A percentile compares a stretch with the other conserved stretches of the same genome.
Evolutionary conservation across 2,797 vertebrate genomes (phyloP).

Genomic region (Philypnodon macrostomus): DNA sequence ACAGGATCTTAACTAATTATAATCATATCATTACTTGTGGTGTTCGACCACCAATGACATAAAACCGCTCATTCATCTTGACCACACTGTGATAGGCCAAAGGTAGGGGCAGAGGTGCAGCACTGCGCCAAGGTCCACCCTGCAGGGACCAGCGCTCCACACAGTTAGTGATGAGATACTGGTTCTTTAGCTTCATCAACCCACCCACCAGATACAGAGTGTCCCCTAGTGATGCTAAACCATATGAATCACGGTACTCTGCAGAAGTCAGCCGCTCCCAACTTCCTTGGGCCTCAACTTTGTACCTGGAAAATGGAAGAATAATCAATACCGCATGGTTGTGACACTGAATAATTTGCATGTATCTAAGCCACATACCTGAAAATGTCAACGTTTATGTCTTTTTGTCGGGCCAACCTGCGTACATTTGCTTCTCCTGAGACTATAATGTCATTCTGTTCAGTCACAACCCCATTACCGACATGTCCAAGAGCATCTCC

Average conservation of each 20-base stretch:
- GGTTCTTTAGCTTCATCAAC: constrained; percentile 93
- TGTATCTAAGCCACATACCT: constrained; percentile 74
- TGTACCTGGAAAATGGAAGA: constrained; percentile 80
- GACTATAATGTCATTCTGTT: constrained; percentile 87
- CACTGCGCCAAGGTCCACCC: constrained; percentile 85
- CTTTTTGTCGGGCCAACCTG: constrained; percentile 87
- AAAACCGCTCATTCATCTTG: constrained; percentile 83
- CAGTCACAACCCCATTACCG: constrained; percentile 87
- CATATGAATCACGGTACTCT: constrained; percentile 91
- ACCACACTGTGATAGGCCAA: constrained; percentile 87
- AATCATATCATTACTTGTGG: constrained; percentile 84
- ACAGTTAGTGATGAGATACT: constrained; percentile 88
- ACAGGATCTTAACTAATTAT: background rate
- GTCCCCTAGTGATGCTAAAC: constrained; percentile 80
- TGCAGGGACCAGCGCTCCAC: constrained; percentile 89
- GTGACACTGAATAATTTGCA: background rate
- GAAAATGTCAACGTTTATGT: constrained; percentile 86
- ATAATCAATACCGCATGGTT: constrained; percentile 22
- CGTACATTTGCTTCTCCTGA: constrained; percentile 89
- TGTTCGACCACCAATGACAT: constrained; percentile 92
- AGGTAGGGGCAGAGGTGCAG: constrained; percentile 85
- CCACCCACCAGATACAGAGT: constrained; percentile 91
- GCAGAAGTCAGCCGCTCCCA: constrained; percentile 88
- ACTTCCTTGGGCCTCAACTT: constrained; percentile 83
- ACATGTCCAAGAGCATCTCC: constrained; percentile 89